These are phyloP conservation scores for Naja naja DNA, from an alignment of 2,113 vertebrate genomes.

Conservation along the genomic window DNA sequence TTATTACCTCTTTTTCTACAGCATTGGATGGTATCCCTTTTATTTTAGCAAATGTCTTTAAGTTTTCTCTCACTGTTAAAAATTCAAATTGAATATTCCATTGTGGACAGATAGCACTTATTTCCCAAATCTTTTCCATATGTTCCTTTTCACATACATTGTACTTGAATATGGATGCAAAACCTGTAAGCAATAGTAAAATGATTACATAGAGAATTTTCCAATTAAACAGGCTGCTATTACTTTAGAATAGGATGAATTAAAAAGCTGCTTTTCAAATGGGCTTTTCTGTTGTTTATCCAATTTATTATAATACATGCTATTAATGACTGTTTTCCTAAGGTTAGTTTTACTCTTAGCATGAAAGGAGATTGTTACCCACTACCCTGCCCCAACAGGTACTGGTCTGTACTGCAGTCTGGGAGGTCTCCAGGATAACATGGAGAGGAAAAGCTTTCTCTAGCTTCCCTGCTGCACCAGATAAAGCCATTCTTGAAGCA, in stretches of 20 bases:
- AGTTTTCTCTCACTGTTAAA: conserved; percentile 89
- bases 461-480: neutral
- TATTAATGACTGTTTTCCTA: neutral
- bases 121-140: conserved; percentile 70
- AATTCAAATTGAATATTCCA: conserved; percentile 87
- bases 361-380: neutral
- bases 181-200: conserved; percentile 63
- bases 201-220: neutral
- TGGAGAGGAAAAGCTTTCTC: neutral
- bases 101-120: conserved; percentile 87
- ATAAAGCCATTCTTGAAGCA: no score
- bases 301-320: neutral
- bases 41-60: conserved; percentile 83
- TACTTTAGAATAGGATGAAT: neutral
- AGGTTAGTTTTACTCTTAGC: neutral
- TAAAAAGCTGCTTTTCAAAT: neutral
- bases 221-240: neutral
- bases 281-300: neutral
- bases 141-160: conserved; percentile 72
- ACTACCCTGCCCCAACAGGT: neutral
- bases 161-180: conserved; percentile 77
- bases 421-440: neutral
- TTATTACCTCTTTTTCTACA: conserved; percentile 66
- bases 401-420: neutral
- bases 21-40: conserved; percentile 80